These are phyloP conservation scores for Beris morrisii DNA, from an alignment of 2,888 invertebrate genomes.

Conservation along the genomic window DNA sequence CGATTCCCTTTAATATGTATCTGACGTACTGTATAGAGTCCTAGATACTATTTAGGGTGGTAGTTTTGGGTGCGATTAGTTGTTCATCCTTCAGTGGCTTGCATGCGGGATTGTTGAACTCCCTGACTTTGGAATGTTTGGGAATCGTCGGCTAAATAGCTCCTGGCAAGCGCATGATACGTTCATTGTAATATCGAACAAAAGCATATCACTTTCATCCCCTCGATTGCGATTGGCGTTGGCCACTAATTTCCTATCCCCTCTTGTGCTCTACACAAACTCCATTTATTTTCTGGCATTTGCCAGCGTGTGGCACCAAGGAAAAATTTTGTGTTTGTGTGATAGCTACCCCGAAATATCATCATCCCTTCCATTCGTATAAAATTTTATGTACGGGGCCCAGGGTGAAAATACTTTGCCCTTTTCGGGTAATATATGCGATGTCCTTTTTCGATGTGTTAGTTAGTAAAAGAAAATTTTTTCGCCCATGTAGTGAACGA, in stretches of 20 bases:
- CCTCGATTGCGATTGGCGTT: constrained; percentile 35
- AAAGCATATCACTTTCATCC: constrained; percentile 34
- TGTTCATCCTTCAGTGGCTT: constrained; percentile 12
- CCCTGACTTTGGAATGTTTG: neutral
- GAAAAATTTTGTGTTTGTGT: constrained; percentile 19
- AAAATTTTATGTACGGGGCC: constrained; percentile 12
- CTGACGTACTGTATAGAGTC: no score
- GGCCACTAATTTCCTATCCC: constrained; percentile 37
- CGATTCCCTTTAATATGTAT: no score
- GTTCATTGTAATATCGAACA: constrained; percentile 16
- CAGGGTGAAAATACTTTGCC: constrained; percentile 34
- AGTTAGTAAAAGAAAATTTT: constrained; percentile 11
- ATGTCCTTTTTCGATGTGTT: neutral
- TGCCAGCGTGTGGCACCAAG: neutral
- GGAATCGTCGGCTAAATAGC: neutral
- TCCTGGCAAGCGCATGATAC: constrained; percentile 9
- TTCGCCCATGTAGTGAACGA: constrained; percentile 5
- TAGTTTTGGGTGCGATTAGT: constrained; percentile 16
- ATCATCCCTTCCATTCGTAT: constrained; percentile 5
- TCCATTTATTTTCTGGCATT: neutral
- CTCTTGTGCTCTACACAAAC: constrained; percentile 30
- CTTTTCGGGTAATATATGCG: constrained; percentile 20
- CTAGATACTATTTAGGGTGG: no score
- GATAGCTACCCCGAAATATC: constrained; percentile 1
- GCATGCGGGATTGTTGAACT: constrained; percentile 16